A percentile compares a stretch with the other conserved stretches of the same genome.
Evolutionary conservation across 2,888 invertebrate genomes (phyloP).

Genomic region (Mesorhabditis belari): DNA sequence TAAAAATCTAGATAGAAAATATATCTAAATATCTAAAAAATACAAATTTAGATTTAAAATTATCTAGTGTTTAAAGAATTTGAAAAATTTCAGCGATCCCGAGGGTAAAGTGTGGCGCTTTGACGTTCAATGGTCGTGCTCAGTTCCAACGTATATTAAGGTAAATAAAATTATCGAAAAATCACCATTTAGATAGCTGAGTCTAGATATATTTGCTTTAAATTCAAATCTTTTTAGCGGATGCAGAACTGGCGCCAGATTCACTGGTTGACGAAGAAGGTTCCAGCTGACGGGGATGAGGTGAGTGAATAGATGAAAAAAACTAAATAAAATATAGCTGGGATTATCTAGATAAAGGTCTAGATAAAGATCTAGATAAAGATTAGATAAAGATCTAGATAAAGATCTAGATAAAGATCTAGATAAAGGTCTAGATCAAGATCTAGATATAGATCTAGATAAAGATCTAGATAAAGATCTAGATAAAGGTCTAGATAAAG

Average conservation of each 20-base stretch:
- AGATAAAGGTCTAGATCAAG: too few relatives aligned
- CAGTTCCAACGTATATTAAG: constrained; percentile 50
- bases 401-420: background rate
- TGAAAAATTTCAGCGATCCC: constrained; percentile 18
- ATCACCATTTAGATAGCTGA: too few relatives aligned
- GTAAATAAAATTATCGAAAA: constrained; percentile 8
- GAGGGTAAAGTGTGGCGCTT: constrained; percentile 42
- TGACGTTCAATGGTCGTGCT: constrained; percentile 48
- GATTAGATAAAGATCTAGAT: background rate
- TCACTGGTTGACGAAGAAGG: constrained; percentile 49
- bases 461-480: background rate
- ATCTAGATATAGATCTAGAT: background rate
- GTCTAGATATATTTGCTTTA: background rate
- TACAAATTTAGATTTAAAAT: background rate
- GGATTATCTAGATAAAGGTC: too few relatives aligned
- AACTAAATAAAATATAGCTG: background rate
- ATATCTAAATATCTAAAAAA: background rate
- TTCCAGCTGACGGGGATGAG: constrained; percentile 31
- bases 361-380: too few relatives aligned
- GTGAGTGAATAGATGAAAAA: background rate
- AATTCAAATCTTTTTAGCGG: constrained; percentile 17
- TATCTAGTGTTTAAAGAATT: too few relatives aligned
- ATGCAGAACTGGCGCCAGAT: constrained; percentile 50
- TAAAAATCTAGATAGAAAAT: too few relatives aligned
- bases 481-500: background rate